phyloP scores from a whole-genome alignment of 2,888 invertebrate species.

The Eurytoma californica region DNA sequence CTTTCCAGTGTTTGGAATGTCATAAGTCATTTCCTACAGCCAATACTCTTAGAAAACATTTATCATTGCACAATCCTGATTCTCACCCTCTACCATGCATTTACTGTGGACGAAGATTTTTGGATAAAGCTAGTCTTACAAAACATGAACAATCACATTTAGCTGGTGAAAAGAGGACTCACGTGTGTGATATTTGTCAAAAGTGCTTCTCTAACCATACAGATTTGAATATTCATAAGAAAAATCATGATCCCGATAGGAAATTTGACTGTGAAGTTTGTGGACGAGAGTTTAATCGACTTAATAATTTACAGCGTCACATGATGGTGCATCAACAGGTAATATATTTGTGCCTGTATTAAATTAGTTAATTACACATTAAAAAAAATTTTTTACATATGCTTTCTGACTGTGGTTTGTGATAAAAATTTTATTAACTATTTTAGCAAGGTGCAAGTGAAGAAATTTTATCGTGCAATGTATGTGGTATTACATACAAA shows the following conservation, averaged over 20 bases:
- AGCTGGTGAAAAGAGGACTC: slow-evolving; percentile 72
- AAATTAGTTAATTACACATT: not conserved
- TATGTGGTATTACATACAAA: slow-evolving; percentile 78
- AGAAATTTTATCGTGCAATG: slow-evolving; percentile 72
- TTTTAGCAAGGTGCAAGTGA: slow-evolving; percentile 68
- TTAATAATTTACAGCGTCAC: slow-evolving; percentile 74
- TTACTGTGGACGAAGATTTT: slow-evolving; percentile 74
- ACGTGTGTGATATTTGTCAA: slow-evolving; percentile 77
- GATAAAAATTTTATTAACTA: not conserved
- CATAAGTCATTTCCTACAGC: slow-evolving; percentile 74
- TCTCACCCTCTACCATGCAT: slow-evolving; percentile 74
- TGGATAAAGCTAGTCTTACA: slow-evolving; percentile 72
- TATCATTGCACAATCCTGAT: slow-evolving; percentile 73
- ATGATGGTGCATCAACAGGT: slow-evolving; percentile 75
- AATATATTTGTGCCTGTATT: slow-evolving; percentile 54
- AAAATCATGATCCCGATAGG: slow-evolving; percentile 73
- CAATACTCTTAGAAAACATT: slow-evolving; percentile 73
- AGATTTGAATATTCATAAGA: slow-evolving; percentile 75
- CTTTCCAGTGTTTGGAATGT: slow-evolving; percentile 74
- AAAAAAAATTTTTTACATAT: not conserved
- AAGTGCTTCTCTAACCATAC: slow-evolving; percentile 77
- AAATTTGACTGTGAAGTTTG: slow-evolving; percentile 74
- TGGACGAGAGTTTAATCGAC: slow-evolving; percentile 73
- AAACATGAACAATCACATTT: slow-evolving; percentile 75
- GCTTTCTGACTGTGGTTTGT: not conserved